phyloP scores from a whole-genome alignment of 2,888 invertebrate species.

The Brachypalpus laphriformis region DNA sequence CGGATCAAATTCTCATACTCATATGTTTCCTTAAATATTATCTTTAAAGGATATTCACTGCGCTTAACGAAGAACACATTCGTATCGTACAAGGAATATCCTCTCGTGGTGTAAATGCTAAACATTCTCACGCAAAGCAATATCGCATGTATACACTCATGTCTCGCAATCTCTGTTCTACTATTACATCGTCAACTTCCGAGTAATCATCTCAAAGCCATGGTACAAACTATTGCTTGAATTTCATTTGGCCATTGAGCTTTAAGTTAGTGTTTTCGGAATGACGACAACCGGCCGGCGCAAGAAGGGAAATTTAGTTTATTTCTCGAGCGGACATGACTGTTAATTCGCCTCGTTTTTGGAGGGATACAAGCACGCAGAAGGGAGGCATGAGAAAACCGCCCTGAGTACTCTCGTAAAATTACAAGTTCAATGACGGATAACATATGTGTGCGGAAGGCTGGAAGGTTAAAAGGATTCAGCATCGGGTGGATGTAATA shows the following conservation, averaged over 20 bases:
- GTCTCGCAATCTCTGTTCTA: constrained; percentile 32
- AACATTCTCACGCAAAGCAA: constrained; percentile 27
- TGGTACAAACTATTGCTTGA: constrained; percentile 45
- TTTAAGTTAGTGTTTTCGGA: constrained; percentile 41
- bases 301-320: constrained; percentile 31
- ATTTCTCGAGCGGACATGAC: constrained; percentile 58
- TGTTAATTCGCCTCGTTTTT: constrained; percentile 61
- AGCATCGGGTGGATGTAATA: constrained; percentile 20
- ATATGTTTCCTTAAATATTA: constrained; percentile 29
- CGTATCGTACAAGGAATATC: neutral
- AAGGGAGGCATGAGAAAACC: too few relatives aligned
- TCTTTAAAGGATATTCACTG: constrained; percentile 32
- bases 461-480: constrained; percentile 58
- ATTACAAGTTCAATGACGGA: constrained; percentile 66
- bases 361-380: neutral
- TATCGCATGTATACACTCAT: constrained; percentile 45
- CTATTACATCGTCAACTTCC: constrained; percentile 23
- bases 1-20: constrained; percentile 11
- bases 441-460: constrained; percentile 52
- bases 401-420: constrained; percentile 33
- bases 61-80: neutral
- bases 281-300: neutral
- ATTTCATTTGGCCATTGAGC: constrained; percentile 49
- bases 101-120: too few relatives aligned
- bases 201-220: constrained; percentile 56